A percentile compares a stretch with the other conserved stretches of the same genome.
phyloP scores from a whole-genome alignment of 2,113 vertebrate species.

The Atractosteus spatula region DNA sequence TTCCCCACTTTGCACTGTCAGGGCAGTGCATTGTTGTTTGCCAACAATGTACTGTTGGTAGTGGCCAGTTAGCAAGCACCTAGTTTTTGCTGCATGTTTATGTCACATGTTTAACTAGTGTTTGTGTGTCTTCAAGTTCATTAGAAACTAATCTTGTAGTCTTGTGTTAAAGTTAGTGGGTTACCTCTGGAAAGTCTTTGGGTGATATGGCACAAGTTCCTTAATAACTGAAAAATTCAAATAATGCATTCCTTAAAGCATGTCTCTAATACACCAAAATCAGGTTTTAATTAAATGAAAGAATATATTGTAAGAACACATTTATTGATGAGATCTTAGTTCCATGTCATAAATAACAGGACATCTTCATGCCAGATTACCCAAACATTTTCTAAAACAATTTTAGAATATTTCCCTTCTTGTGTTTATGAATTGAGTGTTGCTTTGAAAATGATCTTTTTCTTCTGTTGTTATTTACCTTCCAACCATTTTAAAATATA shows the following conservation, averaged over 20 bases:
- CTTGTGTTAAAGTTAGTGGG: slow-evolving; percentile 31
- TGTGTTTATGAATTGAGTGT: too few relatives aligned
- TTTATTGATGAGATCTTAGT: too few relatives aligned
- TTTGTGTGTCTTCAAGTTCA: slow-evolving; percentile 6
- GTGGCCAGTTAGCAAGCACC: slow-evolving; percentile 57
- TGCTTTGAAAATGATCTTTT: not conserved
- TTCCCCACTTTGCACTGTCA: slow-evolving; percentile 71
- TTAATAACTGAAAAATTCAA: not conserved
- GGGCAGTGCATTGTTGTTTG: slow-evolving; percentile 90
- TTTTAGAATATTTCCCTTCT: slow-evolving; percentile 6
- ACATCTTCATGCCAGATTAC: slow-evolving; percentile 31
- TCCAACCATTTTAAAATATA: not conserved
- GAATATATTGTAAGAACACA: too few relatives aligned
- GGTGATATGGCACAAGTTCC: slow-evolving; percentile 31
- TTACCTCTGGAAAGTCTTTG: slow-evolving; percentile 32
- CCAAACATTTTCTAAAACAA: slow-evolving; percentile 33
- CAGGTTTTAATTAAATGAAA: too few relatives aligned
- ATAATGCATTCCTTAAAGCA: not conserved
- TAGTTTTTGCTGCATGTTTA: slow-evolving; percentile 61
- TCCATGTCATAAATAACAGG: not conserved
- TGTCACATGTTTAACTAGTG: not conserved
- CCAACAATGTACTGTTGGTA: slow-evolving; percentile 93
- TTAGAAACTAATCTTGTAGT: slow-evolving; percentile 35
- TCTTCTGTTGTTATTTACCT: slow-evolving; percentile 1
- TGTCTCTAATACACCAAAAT: too few relatives aligned